Percentiles rank a stretch among this genome's conserved stretches.
These are phyloP conservation scores for Andricus quercusramuli DNA, from an alignment of 2,888 invertebrate species.

Conservation along the genomic window DNA sequence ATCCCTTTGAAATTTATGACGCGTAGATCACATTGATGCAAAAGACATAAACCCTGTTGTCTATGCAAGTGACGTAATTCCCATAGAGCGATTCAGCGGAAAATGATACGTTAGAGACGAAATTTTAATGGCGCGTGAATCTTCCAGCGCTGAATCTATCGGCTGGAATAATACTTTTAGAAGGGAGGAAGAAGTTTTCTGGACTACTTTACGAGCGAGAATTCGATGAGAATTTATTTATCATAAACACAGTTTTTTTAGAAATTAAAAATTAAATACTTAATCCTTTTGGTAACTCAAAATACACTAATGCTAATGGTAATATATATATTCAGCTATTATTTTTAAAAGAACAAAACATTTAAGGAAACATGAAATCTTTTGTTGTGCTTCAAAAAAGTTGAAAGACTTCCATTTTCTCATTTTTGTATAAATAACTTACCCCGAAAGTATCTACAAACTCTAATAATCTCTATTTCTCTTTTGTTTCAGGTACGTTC, in stretches of 20 bases:
- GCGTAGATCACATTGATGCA: conserved; percentile 4
- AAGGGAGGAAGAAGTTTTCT: conserved; percentile 41
- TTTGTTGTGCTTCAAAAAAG: not conserved
- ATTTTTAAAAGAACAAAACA: not conserved
- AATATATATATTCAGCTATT: not conserved
- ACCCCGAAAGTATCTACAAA: not conserved
- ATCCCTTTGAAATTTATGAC: conserved; percentile 29
- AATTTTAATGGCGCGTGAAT: conserved; percentile 62
- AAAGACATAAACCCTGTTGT: conserved; percentile 41
- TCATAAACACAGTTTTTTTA: not conserved
- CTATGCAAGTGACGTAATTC: conserved; percentile 51
- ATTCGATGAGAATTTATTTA: not conserved
- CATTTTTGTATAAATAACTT: not conserved
- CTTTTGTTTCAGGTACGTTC: not conserved
- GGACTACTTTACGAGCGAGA: conserved; percentile 1
- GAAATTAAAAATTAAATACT: not conserved
- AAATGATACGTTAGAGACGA: conserved; percentile 44
- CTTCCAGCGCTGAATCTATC: conserved; percentile 57
- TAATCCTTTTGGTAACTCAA: not conserved
- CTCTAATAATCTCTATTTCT: not conserved
- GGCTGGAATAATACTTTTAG: conserved; percentile 60
- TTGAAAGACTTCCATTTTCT: not conserved
- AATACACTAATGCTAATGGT: not conserved
- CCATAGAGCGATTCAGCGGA: conserved; percentile 1
- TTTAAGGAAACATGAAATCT: not conserved